Percentiles rank a stretch among this genome's conserved stretches.
Conservation (phyloP, 2,797 vertebrate genomes). For the Gymnothorax javanicus region DNA sequence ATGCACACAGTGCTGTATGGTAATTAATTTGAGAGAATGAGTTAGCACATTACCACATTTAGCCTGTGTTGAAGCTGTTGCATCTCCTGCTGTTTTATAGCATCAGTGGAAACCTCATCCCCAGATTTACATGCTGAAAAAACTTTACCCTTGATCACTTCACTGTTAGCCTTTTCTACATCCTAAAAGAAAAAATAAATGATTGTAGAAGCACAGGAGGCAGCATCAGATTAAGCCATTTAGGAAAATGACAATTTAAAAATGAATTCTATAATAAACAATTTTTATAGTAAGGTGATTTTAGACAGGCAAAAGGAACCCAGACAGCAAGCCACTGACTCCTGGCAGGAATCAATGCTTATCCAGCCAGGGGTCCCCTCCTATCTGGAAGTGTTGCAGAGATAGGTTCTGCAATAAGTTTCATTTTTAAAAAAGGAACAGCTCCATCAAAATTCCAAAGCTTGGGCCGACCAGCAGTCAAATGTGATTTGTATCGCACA, state of each 20-base stretch:
- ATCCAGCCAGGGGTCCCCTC: too few relatives aligned
- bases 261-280: background rate
- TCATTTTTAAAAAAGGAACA: too few relatives aligned
- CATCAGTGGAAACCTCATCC: constrained; percentile 70
- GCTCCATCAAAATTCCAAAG: too few relatives aligned
- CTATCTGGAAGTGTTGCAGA: too few relatives aligned
- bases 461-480: too few relatives aligned
- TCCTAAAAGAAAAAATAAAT: constrained; percentile 71
- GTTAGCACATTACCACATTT: constrained; percentile 67
- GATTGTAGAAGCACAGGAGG: constrained; percentile 17
- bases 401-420: too few relatives aligned
- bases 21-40: background rate
- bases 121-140: constrained; percentile 67
- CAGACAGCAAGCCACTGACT: too few relatives aligned
- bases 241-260: background rate
- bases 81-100: constrained; percentile 75
- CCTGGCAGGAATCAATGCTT: too few relatives aligned
- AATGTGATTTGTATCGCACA: constrained; percentile 61
- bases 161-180: constrained; percentile 77
- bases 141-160: constrained; percentile 83
- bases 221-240: background rate
- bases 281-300: background rate
- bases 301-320: too few relatives aligned
- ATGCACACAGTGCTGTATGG: background rate
- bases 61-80: constrained; percentile 83